Base-by-base conservation (phyloP, 2,797 vertebrate genomes). In the Clarias pachynema region DNA sequence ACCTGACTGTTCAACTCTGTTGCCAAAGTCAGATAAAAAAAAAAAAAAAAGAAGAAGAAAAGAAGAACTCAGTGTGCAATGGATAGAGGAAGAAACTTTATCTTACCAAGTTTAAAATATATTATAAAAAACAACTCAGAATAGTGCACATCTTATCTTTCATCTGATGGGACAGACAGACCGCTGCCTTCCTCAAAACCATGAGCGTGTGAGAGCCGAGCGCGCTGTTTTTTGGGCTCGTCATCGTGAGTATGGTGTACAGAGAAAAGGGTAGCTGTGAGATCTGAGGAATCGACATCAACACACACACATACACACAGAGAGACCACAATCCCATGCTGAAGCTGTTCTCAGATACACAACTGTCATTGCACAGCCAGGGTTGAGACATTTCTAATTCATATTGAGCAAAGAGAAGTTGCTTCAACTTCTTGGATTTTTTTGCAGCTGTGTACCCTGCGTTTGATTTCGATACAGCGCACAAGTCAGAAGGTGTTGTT, bases 181-280 rank as follows among this genome's bases (percentile, higher is more conserved):
- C 69, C 5, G 44, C 20, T 75, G 53, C 18, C 53, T 73, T 83
- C 69, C 81, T 73, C 69, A 83, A 83, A 83, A 44, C 24, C 63
- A 8, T 72, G 18, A 57, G 57, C n/a, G 29, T 74, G 74, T 80
- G 77, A 81, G 83, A 81, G 56, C 66, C 60, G 34, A 75, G 77
- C 59, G 74, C 84, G 72, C 53, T 37, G 60, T 62, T 79, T 75
- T 80, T 73, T 72, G 74, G 85, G 63, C 81, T 82, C 57, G 87
- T 90, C 88, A 88, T 83, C 79, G 65, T 90, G 88, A 90, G 63
- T 24, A 49, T 44, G 83, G 87, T 86, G 79, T 85, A 89, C 81
- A 60, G 56, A 89, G 83, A 90, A 90, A 89, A 89, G 81, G 85
- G 89, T 89, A 90, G 89, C 79, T 53, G 34, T 86, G 2, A 59